Evolutionary conservation across 2,797 vertebrate genomes (phyloP), one percentile per base, ranked within the genome.

Genomic region (Spinibarbus caldwelli): DNA sequence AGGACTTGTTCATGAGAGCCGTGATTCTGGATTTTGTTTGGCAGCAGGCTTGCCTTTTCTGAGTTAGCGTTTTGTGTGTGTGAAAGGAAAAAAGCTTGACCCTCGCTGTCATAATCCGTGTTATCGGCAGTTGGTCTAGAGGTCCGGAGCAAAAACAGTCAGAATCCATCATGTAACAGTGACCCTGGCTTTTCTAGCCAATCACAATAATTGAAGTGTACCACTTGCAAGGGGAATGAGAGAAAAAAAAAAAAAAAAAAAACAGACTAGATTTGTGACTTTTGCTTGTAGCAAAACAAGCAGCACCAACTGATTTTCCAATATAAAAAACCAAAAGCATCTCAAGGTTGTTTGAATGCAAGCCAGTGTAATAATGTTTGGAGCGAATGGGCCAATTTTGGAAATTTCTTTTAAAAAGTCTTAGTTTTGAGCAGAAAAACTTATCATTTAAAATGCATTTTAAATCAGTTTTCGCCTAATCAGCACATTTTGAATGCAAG

Each of bases 201-300:
- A 72, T 87, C 84, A 75, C 52, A 72, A 34, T 54, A 43, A 73
- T n/a, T 62, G 6, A 36, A 64, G n/a, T 52, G n/a, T n/a, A 79
- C 78, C 17, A 26, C 70, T 77, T 15, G 43, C 12, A 26, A 5
- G 45, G 62, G 62, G 23, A 45, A 41, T 62, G 73, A 19, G n/a
- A 9, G 21, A 26, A 10, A n/a, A 62, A 64, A 26, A 7, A n/a
- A 3, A 17, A 1, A 26, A 10, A n/a, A 62, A 64, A 26, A 7
- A n/a, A 3, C 19, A n/a, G 1, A 36, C 15, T 76, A 43, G 45
- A 79, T 11, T 86, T 85, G 67, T 91, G 91, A 93, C 91, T 92
- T 93, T 93, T 91, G 88, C 86, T 82, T 49, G 59, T 88, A 89
- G 89, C 87, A 89, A 92, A 93, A 91, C 86, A 91, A 93, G 91